Percentiles rank a stretch among this genome's conserved stretches.
phyloP scores from a whole-genome alignment of 35 echinoderm and acorn worm genomes.

The Lytechinus pictus region DNA sequence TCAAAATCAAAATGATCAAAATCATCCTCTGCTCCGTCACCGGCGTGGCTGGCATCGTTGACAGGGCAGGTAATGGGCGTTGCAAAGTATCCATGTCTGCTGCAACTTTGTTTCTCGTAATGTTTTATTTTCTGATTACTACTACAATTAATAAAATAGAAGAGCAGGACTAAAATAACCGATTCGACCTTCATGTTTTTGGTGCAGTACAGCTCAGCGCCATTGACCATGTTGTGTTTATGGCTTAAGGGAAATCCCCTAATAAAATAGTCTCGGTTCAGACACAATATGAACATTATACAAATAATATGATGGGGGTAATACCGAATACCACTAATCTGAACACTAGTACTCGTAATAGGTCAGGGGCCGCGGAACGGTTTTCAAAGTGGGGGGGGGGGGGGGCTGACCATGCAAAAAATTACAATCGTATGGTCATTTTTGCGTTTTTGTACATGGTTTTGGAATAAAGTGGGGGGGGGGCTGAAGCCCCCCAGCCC shows the following conservation, averaged over 20 bases:
- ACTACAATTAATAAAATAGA: neutral
- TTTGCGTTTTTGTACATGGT: too few species aligned
- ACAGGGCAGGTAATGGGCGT: neutral
- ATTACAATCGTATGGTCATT: too few species aligned
- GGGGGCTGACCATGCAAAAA: too few species aligned
- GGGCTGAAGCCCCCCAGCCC: too few species aligned
- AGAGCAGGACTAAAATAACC: neutral
- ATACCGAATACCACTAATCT: too few species aligned
- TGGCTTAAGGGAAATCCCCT: neutral
- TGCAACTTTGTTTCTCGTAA: neutral
- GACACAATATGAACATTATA: neutral
- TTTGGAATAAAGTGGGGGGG: too few species aligned
- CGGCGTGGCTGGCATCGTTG: too few species aligned
- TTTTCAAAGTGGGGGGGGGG: too few species aligned
- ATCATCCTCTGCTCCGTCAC: neutral
- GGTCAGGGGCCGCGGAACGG: too few species aligned
- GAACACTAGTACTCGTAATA: too few species aligned
- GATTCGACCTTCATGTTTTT: neutral
- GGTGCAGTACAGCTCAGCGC: neutral
- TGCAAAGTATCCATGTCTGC: neutral
- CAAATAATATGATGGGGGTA: too few species aligned
- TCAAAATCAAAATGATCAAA: neutral
- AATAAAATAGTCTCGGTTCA: neutral
- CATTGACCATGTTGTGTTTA: neutral
- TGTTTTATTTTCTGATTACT: neutral